Evolutionary conservation across 2,888 invertebrate genomes (phyloP).

Genomic region (Synanthedon formicaeformis): DNA sequence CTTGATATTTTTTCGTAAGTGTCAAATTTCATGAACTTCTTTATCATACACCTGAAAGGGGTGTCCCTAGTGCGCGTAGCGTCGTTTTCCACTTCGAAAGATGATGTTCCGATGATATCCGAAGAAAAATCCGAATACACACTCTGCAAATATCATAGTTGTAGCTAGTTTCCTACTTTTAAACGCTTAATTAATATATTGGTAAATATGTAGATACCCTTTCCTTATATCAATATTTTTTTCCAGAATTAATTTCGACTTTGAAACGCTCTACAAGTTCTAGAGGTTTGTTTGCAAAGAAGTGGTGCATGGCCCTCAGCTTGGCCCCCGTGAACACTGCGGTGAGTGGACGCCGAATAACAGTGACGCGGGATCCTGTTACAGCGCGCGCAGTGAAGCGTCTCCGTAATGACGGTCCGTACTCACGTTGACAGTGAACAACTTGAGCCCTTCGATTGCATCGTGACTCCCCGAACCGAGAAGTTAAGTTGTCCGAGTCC

Average conservation of each 20-base stretch:
- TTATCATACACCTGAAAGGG: conserved; percentile 2
- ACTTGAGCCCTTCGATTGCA: conserved; percentile 28
- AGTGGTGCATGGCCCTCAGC: conserved; percentile 15
- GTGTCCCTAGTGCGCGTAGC: conserved; percentile 13
- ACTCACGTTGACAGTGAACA: conserved; percentile 41
- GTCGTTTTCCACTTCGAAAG: conserved; percentile 29
- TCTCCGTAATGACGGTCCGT: too few species aligned
- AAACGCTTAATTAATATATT: too few species aligned
- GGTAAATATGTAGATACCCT: too few species aligned
- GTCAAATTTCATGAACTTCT: conserved; percentile 2
- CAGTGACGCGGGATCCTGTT: conserved; percentile 30
- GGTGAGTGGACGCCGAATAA: conserved; percentile 22
- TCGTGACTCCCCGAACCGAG: conserved; percentile 30
- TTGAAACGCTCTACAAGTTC: conserved; percentile 21
- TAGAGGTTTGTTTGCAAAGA: conserved; percentile 14
- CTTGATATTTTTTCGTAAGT: too few species aligned
- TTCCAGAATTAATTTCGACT: conserved; percentile 10
- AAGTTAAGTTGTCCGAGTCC: conserved; percentile 33
- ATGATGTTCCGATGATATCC: conserved; percentile 29
- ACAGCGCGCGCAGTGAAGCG: too few species aligned
- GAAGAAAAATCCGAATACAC: conserved; percentile 27
- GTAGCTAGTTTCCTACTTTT: too few species aligned
- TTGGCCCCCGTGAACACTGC: conserved; percentile 27
- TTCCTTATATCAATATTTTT: conserved; percentile 11
- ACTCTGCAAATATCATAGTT: conserved; percentile 7